Conservation (phyloP, 2,797 vertebrate genomes). For the Melanitta fusca region DNA sequence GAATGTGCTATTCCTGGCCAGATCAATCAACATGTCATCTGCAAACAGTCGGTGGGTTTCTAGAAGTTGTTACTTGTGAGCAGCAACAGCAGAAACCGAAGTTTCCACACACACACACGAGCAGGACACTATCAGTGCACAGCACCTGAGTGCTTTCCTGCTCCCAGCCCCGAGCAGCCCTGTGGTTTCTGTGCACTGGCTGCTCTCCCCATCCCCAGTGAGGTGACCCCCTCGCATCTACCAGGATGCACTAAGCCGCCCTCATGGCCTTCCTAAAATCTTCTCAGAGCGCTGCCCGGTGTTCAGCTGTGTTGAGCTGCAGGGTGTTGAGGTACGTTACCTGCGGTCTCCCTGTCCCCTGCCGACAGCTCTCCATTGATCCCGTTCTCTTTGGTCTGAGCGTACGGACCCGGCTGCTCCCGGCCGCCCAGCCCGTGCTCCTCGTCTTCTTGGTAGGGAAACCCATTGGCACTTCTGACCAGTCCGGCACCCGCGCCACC, state of each 20-base stretch:
- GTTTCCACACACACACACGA: background rate
- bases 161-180: background rate
- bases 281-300: background rate
- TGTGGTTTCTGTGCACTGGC: background rate
- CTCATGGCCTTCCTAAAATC: background rate
- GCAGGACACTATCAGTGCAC: background rate
- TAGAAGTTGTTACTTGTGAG: background rate
- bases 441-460: conserved; percentile 87
- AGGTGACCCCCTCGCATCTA: background rate
- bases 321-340: conserved; percentile 76
- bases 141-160: background rate
- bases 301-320: background rate
- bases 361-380: conserved; percentile 93
- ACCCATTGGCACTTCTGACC: conserved; percentile 92
- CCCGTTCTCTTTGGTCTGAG: conserved; percentile 91
- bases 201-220: background rate
- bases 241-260: background rate
- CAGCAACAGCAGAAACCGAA: background rate
- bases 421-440: conserved; percentile 80
- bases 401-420: conserved; percentile 80
- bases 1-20: background rate
- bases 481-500: conserved; percentile 77
- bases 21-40: background rate
- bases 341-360: conserved; percentile 91
- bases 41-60: background rate